Conservation (phyloP, 2,113 vertebrate species). For the Elephas maximus region DNA sequence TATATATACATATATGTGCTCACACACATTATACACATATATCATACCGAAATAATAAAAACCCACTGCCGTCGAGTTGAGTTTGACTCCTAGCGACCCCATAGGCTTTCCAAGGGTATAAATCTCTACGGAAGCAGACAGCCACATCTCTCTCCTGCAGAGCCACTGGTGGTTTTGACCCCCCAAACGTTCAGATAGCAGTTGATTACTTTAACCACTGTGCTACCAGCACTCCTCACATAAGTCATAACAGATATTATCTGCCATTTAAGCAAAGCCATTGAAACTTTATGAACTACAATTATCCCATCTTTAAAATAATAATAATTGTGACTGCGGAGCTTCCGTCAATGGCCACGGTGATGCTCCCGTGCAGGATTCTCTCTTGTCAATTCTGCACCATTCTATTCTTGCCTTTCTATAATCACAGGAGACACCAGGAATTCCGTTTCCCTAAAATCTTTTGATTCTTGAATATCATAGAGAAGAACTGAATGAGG, state of each 20-base stretch:
- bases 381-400: background rate
- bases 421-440: rapidly evolving
- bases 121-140: too few species aligned
- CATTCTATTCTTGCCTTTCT: background rate
- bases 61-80: too few species aligned
- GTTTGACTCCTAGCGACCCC: too few species aligned
- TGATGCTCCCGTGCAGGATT: background rate
- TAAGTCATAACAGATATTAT: background rate
- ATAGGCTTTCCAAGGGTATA: too few species aligned
- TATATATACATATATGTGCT: too few species aligned
- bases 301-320: background rate
- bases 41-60: too few species aligned
- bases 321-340: background rate
- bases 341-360: too few species aligned
- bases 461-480: background rate
- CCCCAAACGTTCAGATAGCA: too few species aligned
- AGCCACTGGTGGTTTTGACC: too few species aligned
- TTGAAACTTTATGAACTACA: background rate
- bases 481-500: background rate
- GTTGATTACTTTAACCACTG: too few species aligned
- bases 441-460: background rate
- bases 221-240: background rate
- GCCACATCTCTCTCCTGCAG: too few species aligned
- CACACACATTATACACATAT: background rate
- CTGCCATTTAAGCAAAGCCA: background rate